phyloP scores from a whole-genome alignment of 1,140 invertebrate genomes.

The Drosophila sp. region DNA sequence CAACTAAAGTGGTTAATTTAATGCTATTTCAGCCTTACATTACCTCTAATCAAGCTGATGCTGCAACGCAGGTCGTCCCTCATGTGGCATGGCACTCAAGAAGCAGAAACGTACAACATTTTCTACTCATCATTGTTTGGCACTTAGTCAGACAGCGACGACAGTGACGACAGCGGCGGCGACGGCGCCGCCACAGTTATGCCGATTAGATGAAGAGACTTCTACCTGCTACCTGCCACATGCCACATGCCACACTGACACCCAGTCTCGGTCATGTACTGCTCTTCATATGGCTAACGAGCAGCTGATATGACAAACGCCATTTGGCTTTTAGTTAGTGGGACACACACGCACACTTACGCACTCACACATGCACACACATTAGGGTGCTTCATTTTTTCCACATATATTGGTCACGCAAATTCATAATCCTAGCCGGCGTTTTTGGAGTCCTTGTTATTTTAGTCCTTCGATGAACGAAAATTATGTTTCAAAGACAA shows the following conservation, averaged over 20 bases:
- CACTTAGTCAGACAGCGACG: conserved; percentile 69
- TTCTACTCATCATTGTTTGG: conserved; percentile 72
- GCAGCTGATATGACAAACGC: conserved; percentile 75
- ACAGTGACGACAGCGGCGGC: too few relatives aligned
- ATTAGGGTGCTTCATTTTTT: too few relatives aligned
- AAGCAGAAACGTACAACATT: conserved; percentile 41
- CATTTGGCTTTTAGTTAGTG: conserved; percentile 74
- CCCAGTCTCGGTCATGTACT: conserved; percentile 12
- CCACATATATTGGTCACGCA: too few relatives aligned
- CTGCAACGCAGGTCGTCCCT: conserved; percentile 1
- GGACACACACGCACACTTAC: conserved; percentile 30
- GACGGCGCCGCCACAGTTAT: conserved; percentile 50
- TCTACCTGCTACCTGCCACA: conserved; percentile 25
- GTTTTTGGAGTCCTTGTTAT: too few relatives aligned
- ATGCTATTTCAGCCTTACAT: background rate
- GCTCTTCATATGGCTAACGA: conserved; percentile 63
- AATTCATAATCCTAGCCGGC: too few relatives aligned
- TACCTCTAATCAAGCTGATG: background rate
- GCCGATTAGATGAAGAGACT: conserved; percentile 74
- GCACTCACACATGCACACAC: conserved; percentile 1
- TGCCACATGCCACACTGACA: background rate
- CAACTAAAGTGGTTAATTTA: background rate
- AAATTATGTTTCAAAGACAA: too few relatives aligned
- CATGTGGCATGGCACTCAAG: conserved; percentile 23
- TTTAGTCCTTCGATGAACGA: too few relatives aligned